Conservation (phyloP, 2,797 vertebrate species). For the Poliocrania exsul region DNA sequence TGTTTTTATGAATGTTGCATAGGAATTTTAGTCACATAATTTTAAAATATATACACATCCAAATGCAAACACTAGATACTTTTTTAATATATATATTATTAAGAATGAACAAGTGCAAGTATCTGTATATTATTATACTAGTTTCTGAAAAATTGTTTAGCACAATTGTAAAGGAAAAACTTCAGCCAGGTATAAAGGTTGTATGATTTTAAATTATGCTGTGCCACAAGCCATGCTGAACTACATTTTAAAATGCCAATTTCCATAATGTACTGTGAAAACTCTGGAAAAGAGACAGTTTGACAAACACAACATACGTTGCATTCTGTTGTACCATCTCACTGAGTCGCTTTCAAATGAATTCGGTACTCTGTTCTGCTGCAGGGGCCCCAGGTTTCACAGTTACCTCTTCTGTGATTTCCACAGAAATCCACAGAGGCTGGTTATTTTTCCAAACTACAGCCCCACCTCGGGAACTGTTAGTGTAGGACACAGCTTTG, state of each 20-base stretch:
- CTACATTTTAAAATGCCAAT: neutral
- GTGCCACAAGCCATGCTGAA: neutral
- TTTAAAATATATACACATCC: rapidly evolving
- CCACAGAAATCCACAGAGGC: neutral
- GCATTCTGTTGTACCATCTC: neutral
- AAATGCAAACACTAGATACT: neutral
- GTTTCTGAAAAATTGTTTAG: neutral
- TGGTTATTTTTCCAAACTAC: neutral
- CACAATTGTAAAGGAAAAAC: neutral
- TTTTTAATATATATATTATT: neutral
- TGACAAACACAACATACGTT: rapidly evolving
- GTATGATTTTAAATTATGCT: neutral
- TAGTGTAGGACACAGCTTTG: neutral
- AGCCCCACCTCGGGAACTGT: rapidly evolving
- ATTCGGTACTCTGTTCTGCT: neutral
- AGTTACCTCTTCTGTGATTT: neutral
- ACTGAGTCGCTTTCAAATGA: rapidly evolving
- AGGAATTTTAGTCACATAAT: neutral
- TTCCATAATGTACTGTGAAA: neutral
- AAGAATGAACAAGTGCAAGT: neutral
- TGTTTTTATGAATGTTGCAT: neutral
- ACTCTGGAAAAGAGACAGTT: neutral
- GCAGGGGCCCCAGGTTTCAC: neutral
- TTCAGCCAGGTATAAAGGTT: neutral
- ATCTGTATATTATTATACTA: neutral